Evolutionary conservation across 2,888 invertebrate genomes (phyloP).

Genomic region (Diadromus collaris): DNA sequence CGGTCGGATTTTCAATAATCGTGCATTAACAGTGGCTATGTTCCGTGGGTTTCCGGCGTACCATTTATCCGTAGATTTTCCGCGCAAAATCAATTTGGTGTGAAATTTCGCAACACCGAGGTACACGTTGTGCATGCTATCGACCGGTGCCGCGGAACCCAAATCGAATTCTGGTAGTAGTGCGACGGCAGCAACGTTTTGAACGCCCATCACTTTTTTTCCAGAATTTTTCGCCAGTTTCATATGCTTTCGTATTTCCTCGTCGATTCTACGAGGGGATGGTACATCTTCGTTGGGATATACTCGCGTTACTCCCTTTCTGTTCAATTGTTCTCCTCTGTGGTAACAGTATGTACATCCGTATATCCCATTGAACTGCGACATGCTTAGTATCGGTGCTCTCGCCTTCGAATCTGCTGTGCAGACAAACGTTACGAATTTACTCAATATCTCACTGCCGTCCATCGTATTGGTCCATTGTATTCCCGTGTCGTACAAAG

Average conservation of each 20-base stretch:
- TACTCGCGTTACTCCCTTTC: not conserved
- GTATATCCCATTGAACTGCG: slow-evolving; percentile 24
- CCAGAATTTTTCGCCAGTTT: not conserved
- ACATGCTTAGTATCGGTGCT: slow-evolving; percentile 12
- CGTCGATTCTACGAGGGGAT: slow-evolving; percentile 3
- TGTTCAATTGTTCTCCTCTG: slow-evolving; percentile 2
- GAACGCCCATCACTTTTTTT: not conserved
- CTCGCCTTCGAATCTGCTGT: slow-evolving; percentile 19
- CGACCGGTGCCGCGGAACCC: slow-evolving; percentile 19
- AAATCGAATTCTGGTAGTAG: slow-evolving; percentile 17
- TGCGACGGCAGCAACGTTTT: slow-evolving; percentile 12
- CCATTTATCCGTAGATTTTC: not conserved
- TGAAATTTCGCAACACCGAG: slow-evolving; percentile 47
- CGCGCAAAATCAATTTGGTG: slow-evolving; percentile 2
- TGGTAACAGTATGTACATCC: slow-evolving; percentile 39
- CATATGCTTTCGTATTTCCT: slow-evolving; percentile 31
- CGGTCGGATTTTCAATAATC: slow-evolving; percentile 20
- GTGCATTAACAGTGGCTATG: too few relatives aligned
- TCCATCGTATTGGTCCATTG: slow-evolving; percentile 1
- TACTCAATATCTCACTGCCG: not conserved
- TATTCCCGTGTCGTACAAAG: slow-evolving; percentile 30
- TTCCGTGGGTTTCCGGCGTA: not conserved
- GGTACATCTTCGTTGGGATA: slow-evolving; percentile 18
- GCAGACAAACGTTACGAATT: slow-evolving; percentile 23
- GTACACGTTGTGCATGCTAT: slow-evolving; percentile 47